Evolutionary conservation across 2,113 vertebrate species (phyloP).

Genomic region (Rhinopomastus cyanomelas): DNA sequence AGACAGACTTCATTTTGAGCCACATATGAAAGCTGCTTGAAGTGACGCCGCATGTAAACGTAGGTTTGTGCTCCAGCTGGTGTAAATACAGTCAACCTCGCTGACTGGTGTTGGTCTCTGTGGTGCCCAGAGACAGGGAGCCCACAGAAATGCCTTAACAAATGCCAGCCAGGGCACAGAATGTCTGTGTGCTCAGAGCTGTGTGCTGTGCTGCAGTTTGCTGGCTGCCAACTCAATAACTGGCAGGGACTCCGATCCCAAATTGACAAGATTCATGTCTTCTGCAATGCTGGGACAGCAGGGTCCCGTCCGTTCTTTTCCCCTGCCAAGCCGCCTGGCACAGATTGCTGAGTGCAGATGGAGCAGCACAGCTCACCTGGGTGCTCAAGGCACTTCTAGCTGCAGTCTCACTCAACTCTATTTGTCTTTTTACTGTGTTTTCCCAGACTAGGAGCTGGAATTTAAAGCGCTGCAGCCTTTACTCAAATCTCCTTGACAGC

Average conservation of each 20-base stretch:
- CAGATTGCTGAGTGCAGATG: conserved; percentile 46
- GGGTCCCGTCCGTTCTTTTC: conserved; percentile 39
- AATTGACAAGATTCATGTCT: conserved; percentile 72
- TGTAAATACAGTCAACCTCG: not conserved
- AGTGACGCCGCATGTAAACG: not conserved
- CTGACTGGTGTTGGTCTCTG: not conserved
- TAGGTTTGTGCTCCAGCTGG: not conserved
- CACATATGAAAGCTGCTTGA: not conserved
- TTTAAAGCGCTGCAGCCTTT: conserved; percentile 13
- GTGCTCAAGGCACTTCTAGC: not conserved
- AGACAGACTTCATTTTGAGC: not conserved
- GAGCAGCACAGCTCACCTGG: conserved; percentile 50
- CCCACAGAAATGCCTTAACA: not conserved
- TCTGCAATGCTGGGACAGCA: conserved; percentile 61
- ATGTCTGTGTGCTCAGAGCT: not conserved
- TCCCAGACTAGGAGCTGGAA: not conserved
- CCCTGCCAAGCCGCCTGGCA: conserved; percentile 62
- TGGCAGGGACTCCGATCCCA: conserved; percentile 35
- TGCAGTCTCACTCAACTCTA: conserved; percentile 32
- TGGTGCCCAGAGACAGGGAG: not conserved
- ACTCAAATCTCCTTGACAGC: not conserved
- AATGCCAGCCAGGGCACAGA: not conserved
- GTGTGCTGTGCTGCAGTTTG: conserved; percentile 24
- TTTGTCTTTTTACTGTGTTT: conserved; percentile 31
- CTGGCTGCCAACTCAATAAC: conserved; percentile 28